Conservation (phyloP, 2,888 invertebrate genomes). For the Blastobasis adustella region DNA sequence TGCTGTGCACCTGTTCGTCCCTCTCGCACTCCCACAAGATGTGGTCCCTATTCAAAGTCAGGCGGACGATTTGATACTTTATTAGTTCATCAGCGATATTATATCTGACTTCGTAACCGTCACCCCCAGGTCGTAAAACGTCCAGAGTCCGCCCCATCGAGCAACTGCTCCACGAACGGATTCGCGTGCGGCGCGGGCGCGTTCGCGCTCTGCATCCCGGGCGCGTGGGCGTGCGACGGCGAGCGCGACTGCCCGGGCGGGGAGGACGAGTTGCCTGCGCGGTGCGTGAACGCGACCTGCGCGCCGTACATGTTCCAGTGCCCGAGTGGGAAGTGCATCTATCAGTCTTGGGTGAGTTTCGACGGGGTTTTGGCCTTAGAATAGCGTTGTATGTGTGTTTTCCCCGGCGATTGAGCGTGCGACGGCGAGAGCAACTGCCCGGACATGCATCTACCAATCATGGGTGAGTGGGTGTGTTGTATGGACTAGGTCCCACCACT, state of each 20-base stretch:
- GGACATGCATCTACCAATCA: too few species aligned
- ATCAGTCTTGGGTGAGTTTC: conserved; percentile 69
- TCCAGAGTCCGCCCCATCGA: conserved; percentile 22
- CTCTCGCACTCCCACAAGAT: too few species aligned
- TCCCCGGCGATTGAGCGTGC: not conserved
- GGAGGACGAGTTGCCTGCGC: conserved; percentile 80
- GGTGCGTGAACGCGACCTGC: conserved; percentile 80
- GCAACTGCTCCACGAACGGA: conserved; percentile 38
- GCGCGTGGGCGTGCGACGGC: conserved; percentile 87
- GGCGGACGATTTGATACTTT: too few species aligned
- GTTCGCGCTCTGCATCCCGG: conserved; percentile 79
- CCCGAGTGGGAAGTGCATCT: conserved; percentile 71
- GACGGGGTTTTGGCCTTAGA: not conserved
- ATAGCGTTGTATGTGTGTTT: not conserved
- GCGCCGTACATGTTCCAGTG: conserved; percentile 84
- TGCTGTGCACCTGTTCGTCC: too few species aligned
- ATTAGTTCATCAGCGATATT: too few species aligned
- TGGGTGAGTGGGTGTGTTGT: too few species aligned
- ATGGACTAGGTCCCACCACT: too few species aligned
- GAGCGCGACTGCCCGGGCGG: conserved; percentile 84
- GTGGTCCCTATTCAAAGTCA: too few species aligned
- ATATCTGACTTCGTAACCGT: too few species aligned
- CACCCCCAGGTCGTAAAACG: conserved; percentile 18
- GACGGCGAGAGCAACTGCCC: too few species aligned
- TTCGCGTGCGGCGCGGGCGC: conserved; percentile 50